Conservation (phyloP, 2,888 invertebrate species). For the Oxyteleia sp. region DNA sequence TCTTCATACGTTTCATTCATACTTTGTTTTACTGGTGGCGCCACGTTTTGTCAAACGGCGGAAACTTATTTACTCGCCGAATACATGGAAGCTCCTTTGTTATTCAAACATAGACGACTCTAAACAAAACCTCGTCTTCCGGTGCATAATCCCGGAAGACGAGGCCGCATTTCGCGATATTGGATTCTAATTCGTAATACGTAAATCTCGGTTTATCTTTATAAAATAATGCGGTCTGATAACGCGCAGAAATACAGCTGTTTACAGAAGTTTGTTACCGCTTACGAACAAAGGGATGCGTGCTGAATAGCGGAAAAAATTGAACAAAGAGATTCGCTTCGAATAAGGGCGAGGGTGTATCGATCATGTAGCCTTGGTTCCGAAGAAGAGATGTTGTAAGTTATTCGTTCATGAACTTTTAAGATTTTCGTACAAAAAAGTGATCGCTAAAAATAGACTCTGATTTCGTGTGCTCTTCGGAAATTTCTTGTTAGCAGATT, state of each 20-base stretch:
- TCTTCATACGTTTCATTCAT: no score
- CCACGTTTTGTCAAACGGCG: no score
- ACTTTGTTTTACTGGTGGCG: no score
- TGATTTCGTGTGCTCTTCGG: not conserved
- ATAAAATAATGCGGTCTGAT: slow-evolving; percentile 5
- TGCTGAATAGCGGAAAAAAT: no score
- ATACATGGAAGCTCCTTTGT: no score
- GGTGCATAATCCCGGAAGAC: not conserved
- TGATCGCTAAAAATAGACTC: slow-evolving; percentile 5
- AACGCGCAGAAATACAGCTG: not conserved
- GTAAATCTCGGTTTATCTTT: not conserved
- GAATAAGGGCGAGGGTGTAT: slow-evolving; percentile 47
- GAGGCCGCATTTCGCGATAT: not conserved
- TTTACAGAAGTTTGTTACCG: slow-evolving; percentile 10
- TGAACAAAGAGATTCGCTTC: no score
- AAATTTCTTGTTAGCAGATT: no score
- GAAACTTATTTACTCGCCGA: no score
- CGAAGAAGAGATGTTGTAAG: slow-evolving; percentile 9
- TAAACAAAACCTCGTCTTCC: not conserved
- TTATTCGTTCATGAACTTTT: slow-evolving; percentile 10
- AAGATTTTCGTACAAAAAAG: slow-evolving; percentile 4
- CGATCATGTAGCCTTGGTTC: slow-evolving; percentile 32
- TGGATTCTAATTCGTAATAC: slow-evolving; percentile 11
- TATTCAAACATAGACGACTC: no score
- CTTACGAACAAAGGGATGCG: slow-evolving; percentile 21